Evolutionary conservation across 2,888 invertebrate genomes (phyloP), one percentile per base, ranked within the genome.

Genomic region (Ormyrus pomaceus): DNA sequence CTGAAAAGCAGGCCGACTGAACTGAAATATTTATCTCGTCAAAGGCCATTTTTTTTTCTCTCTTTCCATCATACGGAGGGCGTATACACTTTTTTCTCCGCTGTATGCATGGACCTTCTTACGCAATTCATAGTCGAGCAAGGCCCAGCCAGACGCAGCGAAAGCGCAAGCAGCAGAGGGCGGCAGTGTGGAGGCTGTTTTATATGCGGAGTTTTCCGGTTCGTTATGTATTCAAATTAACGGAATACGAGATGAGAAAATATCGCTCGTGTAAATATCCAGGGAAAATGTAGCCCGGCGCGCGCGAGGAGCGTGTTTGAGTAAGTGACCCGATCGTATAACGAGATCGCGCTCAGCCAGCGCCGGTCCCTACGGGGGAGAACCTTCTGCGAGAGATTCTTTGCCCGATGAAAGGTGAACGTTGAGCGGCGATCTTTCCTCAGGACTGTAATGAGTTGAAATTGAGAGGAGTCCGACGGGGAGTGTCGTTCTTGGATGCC

Each of bases 141-240:
- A 56, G 19, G 45, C 4, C 4, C 11, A 62, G 11, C 48, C 56
- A 11, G n/a, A 58, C 34, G 34, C 34, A 34, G 34, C 34, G 34
- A 34, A 34, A 34, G 34, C 34, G 34, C 34, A 34, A 34, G 34
- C 34, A 45, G 50, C 34, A 53, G 61, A 7, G 58, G 34, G 34
- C 34, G 34, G 34, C 3, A 34, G 34, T 4, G 34, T 34, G 34
- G 34, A 46, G n/a, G 68, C 83, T 83, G 82, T 85, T 87, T 87
- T 85, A 85, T 84, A 86, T 85, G 85, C 85, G 84, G 84, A 84
- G 86, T 87, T 86, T 86, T 86, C 83, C 84, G 82, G 86, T 87
- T 87, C 87, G 87, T 87, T 88, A 87, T 84, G 86, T 86, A 87
- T 87, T 87, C 86, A 87, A 87, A 87, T 86, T 83, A 80, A 80